Conservation (phyloP, 2,797 vertebrate genomes). For the Danio tinwini region DNA sequence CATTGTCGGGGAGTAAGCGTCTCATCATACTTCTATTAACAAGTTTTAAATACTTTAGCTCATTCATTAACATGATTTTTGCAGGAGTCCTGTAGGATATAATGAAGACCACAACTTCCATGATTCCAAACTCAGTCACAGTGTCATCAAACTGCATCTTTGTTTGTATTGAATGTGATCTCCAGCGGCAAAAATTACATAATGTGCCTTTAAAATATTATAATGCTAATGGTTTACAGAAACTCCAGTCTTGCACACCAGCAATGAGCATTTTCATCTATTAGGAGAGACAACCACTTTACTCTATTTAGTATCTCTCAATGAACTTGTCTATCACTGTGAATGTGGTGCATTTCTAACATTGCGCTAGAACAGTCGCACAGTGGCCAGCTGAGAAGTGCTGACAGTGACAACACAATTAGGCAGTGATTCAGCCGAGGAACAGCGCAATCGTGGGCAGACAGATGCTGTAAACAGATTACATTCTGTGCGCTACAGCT, state of each 20-base stretch:
- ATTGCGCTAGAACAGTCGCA: conserved; percentile 29
- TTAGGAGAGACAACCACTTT: neutral
- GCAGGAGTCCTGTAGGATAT: no score
- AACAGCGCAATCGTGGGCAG: conserved; percentile 5
- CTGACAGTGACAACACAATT: conserved; percentile 46
- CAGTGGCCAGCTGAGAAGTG: conserved; percentile 35
- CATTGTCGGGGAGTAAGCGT: no score
- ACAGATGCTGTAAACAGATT: conserved; percentile 20
- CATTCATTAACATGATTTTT: no score
- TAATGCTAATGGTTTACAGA: neutral
- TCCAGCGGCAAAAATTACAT: no score
- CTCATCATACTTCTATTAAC: no score
- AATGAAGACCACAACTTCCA: no score
- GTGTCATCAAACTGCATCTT: no score
- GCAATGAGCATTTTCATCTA: neutral
- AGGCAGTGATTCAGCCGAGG: neutral
- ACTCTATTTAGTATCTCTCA: neutral
- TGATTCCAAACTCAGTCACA: no score
- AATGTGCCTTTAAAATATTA: no score
- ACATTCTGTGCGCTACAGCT: neutral
- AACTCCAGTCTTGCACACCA: neutral
- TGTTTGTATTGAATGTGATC: no score
- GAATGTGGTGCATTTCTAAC: conserved; percentile 16
- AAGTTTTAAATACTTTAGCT: no score
- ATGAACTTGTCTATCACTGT: conserved; percentile 17